A percentile compares a stretch with the other conserved stretches of the same genome.
phyloP scores from a whole-genome alignment of 2,113 vertebrate genomes.

The Apteryx owenii region DNA sequence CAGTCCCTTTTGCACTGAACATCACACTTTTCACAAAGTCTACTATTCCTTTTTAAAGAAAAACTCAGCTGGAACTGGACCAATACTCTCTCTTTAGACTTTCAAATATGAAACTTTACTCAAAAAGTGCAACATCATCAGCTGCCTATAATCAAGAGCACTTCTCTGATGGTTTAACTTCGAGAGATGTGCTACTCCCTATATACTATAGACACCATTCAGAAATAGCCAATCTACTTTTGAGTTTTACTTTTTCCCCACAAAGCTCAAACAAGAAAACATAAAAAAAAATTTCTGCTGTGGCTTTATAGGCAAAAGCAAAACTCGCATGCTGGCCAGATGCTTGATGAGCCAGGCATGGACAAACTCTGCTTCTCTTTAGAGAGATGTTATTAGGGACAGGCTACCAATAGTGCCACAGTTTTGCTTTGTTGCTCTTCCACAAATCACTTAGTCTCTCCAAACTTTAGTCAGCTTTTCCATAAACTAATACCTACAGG shows the following conservation, averaged over 20 bases:
- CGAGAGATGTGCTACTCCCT: background rate
- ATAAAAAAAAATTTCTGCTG: background rate
- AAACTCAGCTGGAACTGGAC: background rate
- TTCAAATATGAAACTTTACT: background rate
- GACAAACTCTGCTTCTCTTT: background rate
- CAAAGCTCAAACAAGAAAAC: background rate
- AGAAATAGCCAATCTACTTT: background rate
- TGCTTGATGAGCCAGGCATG: background rate
- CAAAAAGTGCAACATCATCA: background rate
- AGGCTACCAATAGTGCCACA: rapidly evolving
- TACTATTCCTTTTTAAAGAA: background rate
- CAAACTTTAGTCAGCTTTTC: background rate
- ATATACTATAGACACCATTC: background rate
- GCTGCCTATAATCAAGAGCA: background rate
- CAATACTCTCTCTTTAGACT: background rate
- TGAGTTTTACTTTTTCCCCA: background rate
- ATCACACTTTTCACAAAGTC: background rate
- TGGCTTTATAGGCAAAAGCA: background rate
- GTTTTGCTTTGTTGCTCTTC: background rate
- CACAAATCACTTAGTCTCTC: background rate
- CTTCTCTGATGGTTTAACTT: background rate
- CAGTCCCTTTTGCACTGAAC: background rate
- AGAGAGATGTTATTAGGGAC: background rate
- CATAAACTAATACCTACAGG: background rate
- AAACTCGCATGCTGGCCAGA: background rate